phyloP scores from a whole-genome alignment of 2,888 invertebrate genomes.

The Acanthosepion pharaonis region DNA sequence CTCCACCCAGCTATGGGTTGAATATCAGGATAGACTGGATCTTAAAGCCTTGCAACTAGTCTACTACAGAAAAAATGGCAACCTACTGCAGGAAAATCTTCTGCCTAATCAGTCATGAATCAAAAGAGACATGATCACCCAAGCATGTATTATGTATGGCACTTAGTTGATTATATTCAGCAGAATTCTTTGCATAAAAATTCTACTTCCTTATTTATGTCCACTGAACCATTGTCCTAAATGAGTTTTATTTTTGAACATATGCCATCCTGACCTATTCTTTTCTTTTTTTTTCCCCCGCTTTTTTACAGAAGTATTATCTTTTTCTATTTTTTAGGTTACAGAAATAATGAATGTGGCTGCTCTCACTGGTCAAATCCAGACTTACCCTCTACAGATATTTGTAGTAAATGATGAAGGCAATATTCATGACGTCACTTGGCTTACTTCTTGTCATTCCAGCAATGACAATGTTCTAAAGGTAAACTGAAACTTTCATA shows the following conservation, averaged over 20 bases:
- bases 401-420: conserved; percentile 95
- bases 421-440: conserved; percentile 87
- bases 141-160: too few relatives aligned
- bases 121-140: too few relatives aligned
- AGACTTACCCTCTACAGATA: conserved; percentile 95
- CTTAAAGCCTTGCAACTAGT: too few relatives aligned
- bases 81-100: too few relatives aligned
- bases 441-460: conserved; percentile 94
- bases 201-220: too few relatives aligned
- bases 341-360: conserved; percentile 97
- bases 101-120: too few relatives aligned
- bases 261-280: not conserved
- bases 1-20: too few relatives aligned
- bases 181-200: too few relatives aligned
- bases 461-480: conserved; percentile 96
- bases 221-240: too few relatives aligned
- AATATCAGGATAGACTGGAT: too few relatives aligned
- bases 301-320: not conserved
- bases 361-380: conserved; percentile 92
- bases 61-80: too few relatives aligned
- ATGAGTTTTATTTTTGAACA: not conserved
- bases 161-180: too few relatives aligned
- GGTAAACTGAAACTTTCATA: conserved; percentile 77
- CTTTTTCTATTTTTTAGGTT: conserved; percentile 79
- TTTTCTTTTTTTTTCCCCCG: not conserved